Conservation (phyloP, 2,888 invertebrate species). For the Siphlonurus alternatus region DNA sequence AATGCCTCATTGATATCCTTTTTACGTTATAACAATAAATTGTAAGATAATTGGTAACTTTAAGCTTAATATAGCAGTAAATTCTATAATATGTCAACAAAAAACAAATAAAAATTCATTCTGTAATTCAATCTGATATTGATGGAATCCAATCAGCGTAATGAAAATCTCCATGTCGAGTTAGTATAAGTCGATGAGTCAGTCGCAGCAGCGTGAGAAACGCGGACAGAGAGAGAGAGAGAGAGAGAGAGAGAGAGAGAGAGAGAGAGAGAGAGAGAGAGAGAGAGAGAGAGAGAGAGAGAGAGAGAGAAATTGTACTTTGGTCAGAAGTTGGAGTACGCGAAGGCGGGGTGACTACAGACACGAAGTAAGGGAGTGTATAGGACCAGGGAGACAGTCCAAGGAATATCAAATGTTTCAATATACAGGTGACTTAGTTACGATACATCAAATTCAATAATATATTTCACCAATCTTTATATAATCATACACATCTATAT, state of each 20-base stretch:
- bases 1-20: no score
- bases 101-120: no score
- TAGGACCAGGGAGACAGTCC: neutral
- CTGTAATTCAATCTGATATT: no score
- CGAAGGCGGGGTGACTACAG: neutral
- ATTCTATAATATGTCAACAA: no score
- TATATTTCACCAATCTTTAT: no score
- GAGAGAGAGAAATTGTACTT: neutral
- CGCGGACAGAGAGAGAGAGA: neutral
- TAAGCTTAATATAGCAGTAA: no score
- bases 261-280: neutral
- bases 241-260: neutral
- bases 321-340: neutral
- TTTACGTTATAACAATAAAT: no score
- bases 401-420: neutral
- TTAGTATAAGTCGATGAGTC: neutral
- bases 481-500: no score
- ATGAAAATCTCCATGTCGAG: neutral
- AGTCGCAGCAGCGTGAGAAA: neutral
- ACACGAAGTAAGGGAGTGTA: no score
- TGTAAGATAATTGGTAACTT: no score
- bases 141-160: neutral
- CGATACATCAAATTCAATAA: no score
- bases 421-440: no score
- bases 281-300: neutral